Conservation (phyloP, 2,888 invertebrate species). For the Salticus scenicus region DNA sequence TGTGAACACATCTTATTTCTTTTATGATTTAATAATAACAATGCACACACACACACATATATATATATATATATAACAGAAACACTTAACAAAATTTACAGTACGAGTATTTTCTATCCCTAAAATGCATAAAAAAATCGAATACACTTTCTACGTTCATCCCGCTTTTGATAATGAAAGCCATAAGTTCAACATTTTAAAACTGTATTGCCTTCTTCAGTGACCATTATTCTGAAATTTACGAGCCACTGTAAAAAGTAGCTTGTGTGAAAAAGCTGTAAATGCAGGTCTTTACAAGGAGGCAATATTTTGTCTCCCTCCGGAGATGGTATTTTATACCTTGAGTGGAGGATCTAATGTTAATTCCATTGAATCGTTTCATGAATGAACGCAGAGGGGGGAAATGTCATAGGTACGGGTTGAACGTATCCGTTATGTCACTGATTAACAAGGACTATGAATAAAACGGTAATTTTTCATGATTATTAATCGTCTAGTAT, state of each 20-base stretch:
- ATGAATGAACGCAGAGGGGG: conserved; percentile 8
- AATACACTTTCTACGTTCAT: not conserved
- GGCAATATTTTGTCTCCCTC: conserved; percentile 45
- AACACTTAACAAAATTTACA: too few species aligned
- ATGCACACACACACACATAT: too few species aligned
- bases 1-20: too few species aligned
- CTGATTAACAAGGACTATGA: not conserved
- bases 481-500: not conserved
- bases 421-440: not conserved
- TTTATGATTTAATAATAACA: too few species aligned
- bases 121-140: not conserved
- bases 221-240: conserved; percentile 54
- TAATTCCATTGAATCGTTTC: conserved; percentile 42
- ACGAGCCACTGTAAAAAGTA: conserved; percentile 53
- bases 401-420: not conserved
- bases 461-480: not conserved
- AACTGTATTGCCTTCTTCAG: conserved; percentile 33
- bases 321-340: conserved; percentile 32
- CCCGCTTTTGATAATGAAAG: conserved; percentile 58
- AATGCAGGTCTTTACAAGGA: conserved; percentile 35
- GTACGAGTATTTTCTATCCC: too few species aligned
- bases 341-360: conserved; percentile 35
- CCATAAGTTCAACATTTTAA: conserved; percentile 61
- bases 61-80: too few species aligned
- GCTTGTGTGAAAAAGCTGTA: conserved; percentile 53